Evolutionary conservation across 2,797 vertebrate species (phyloP), one percentile per base, ranked within the genome.

Genomic region (Botia almorhae): DNA sequence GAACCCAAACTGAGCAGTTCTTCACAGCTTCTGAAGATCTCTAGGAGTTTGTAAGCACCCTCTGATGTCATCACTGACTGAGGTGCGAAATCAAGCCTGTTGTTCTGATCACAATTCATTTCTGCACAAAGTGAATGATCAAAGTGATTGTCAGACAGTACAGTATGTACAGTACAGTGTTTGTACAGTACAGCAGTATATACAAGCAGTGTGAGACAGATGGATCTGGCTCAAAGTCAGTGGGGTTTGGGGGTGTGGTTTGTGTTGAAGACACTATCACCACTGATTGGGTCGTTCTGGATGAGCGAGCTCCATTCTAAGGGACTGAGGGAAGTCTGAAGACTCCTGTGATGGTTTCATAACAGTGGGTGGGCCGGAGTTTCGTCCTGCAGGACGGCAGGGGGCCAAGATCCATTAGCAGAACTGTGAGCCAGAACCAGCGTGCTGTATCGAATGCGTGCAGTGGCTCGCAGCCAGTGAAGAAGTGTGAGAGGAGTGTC

Each of bases 401-500:
- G 60, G 39, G 73, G 58, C 3, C 3, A 4, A 29, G 26, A 64
- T 36, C 73, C 46, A 75, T 75, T 64, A 75, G 26, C 68, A 64
- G 60, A n/a, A 64, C 73, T 64, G 73, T 39, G 46, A 65, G 60
- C 60, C 60, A 75, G 73, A 75, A 21, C 46, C 26, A 10, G 46
- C 3, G 0, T 43, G 51, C 29, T 29, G 29, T 29, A 29, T 29
- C 4, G 29, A 29, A 29, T 29, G 46, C 26, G 26, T 36, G 73
- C 73, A 36, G 17, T 1, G 46, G 26, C 60, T 21, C 29, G 26
- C 1, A 53, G 60, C 60, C 13, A 0, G 16, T 2, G 26, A 17
- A 75, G 46, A 19, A 50, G 12, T 16, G 17, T 21, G 36, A 36
- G 14, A 21, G 0, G 2, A 29, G 21, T 12, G 1, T 1, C 0